phyloP scores from a whole-genome alignment of 1,140 invertebrate species.

The Mizuhopecten yessoensis region DNA sequence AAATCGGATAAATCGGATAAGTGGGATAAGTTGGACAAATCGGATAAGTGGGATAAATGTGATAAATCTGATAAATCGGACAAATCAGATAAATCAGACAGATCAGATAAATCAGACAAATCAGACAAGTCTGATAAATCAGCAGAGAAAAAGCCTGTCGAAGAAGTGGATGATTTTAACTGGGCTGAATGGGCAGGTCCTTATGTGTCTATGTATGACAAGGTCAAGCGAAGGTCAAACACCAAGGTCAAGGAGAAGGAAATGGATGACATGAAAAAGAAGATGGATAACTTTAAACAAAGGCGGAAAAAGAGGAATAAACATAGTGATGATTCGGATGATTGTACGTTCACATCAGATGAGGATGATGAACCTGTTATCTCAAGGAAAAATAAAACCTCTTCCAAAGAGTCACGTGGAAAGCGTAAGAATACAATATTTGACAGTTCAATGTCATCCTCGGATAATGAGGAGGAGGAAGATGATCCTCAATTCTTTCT shows the following conservation, averaged over 20 bases:
- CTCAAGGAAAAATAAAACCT: slow-evolving; percentile 70
- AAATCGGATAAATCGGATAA: slow-evolving; percentile 40
- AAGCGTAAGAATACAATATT: slow-evolving; percentile 5
- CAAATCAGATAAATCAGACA: slow-evolving; percentile 59
- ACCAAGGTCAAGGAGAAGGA: slow-evolving; percentile 86
- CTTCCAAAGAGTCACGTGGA: background rate
- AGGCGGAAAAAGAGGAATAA: slow-evolving; percentile 83
- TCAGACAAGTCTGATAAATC: slow-evolving; percentile 62
- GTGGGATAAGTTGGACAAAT: slow-evolving; percentile 49
- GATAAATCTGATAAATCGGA: slow-evolving; percentile 64
- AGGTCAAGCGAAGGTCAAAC: slow-evolving; percentile 96
- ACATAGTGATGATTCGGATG: slow-evolving; percentile 69
- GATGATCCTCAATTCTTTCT: slow-evolving; percentile 49
- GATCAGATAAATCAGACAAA: slow-evolving; percentile 51
- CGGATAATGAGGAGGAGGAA: slow-evolving; percentile 20
- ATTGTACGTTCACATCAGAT: slow-evolving; percentile 68
- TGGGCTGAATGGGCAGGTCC: slow-evolving; percentile 64
- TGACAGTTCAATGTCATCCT: slow-evolving; percentile 6
- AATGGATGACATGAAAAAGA: slow-evolving; percentile 93
- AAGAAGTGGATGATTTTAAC: slow-evolving; percentile 77
- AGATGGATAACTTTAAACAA: slow-evolving; percentile 92
- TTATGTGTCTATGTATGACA: slow-evolving; percentile 99
- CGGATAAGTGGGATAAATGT: slow-evolving; percentile 51
- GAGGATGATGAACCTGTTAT: slow-evolving; percentile 66
- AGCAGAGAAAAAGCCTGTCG: slow-evolving; percentile 84